Conservation (phyloP, 2,797 vertebrate genomes). For the Emys orbicularis region DNA sequence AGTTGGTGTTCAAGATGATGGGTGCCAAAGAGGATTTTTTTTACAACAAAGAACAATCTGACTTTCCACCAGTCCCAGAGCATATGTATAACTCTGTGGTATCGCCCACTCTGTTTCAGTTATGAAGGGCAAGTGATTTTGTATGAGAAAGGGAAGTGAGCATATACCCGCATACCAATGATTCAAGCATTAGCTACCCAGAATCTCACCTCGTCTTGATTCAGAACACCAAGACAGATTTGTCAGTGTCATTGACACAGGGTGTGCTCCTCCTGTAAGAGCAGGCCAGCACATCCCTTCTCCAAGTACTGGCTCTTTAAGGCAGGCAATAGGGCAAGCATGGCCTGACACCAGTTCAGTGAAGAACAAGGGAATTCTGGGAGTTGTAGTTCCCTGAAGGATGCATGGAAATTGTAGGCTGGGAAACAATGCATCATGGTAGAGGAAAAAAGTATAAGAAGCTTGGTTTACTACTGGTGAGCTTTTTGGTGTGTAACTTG, state of each 20-base stretch:
- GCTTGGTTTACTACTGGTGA: background rate
- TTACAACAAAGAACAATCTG: background rate
- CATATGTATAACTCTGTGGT: background rate
- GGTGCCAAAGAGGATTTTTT: background rate
- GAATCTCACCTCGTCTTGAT: too few species aligned
- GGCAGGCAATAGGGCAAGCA: background rate
- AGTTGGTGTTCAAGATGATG: background rate
- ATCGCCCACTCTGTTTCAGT: background rate
- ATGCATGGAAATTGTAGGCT: background rate
- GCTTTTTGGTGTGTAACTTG: background rate
- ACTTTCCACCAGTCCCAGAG: background rate
- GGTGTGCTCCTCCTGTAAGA: background rate
- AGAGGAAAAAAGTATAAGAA: background rate
- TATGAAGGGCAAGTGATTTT: background rate
- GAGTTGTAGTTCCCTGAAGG: background rate
- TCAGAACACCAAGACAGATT: background rate
- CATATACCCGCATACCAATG: background rate
- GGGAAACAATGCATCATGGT: background rate
- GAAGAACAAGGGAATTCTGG: background rate
- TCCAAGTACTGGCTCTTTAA: background rate
- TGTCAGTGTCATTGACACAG: background rate
- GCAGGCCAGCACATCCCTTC: background rate
- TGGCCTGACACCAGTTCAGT: background rate
- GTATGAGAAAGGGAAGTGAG: background rate
- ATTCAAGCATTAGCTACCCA: background rate